Evolutionary conservation across 2,888 invertebrate genomes (phyloP).

Genomic region (Anaspis maculata): DNA sequence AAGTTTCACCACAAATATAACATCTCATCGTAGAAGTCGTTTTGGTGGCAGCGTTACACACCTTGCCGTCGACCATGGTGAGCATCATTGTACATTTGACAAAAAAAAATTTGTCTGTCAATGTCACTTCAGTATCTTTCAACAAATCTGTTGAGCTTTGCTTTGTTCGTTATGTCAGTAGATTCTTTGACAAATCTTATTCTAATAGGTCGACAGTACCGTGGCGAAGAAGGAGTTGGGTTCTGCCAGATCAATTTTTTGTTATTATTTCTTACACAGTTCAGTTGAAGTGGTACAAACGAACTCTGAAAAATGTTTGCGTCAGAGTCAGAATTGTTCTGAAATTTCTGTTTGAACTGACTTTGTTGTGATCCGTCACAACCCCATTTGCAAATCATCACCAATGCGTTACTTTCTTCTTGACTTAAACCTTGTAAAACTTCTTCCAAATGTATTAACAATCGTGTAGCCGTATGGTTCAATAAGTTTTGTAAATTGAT

Average conservation of each 20-base stretch:
- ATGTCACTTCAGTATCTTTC: not conserved
- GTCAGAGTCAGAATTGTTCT: slow-evolving; percentile 16
- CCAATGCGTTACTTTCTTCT: slow-evolving; percentile 9
- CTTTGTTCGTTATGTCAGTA: slow-evolving; percentile 21
- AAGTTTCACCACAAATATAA: slow-evolving; percentile 15
- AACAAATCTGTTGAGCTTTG: slow-evolving; percentile 8
- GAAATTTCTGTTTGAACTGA: slow-evolving; percentile 25
- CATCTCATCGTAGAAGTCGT: slow-evolving; percentile 20
- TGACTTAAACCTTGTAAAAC: not conserved
- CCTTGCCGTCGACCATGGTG: slow-evolving; percentile 26
- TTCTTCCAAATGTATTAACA: slow-evolving; percentile 2
- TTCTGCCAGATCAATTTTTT: slow-evolving; percentile 25
- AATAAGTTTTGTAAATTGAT: not conserved
- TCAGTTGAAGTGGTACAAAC: slow-evolving; percentile 18
- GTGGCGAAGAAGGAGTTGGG: slow-evolving; percentile 23
- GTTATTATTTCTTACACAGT: slow-evolving; percentile 11
- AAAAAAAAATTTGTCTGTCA: not conserved
- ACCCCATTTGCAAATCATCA: slow-evolving; percentile 18
- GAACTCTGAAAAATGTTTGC: slow-evolving; percentile 27
- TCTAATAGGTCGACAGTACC: slow-evolving; percentile 26
- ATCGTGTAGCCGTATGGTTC: not conserved
- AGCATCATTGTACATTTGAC: slow-evolving; percentile 10
- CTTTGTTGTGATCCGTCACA: slow-evolving; percentile 25
- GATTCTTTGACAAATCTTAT: slow-evolving; percentile 24
- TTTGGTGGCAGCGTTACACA: slow-evolving; percentile 23